These are phyloP conservation scores for Piaya cayana DNA, from an alignment of 2,113 vertebrate genomes.

Conservation along the genomic window DNA sequence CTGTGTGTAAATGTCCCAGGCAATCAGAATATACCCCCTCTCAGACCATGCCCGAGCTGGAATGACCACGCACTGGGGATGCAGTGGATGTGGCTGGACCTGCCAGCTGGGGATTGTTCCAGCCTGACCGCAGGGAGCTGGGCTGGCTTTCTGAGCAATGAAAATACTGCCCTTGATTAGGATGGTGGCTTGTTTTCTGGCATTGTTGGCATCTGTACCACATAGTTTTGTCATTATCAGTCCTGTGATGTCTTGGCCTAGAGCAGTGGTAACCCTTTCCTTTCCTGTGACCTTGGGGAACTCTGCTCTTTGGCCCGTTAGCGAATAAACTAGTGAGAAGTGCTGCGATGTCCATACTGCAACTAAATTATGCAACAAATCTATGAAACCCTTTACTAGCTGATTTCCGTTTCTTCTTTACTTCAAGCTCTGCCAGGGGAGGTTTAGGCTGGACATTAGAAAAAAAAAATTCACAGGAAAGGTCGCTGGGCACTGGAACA, in stretches of 20 bases:
- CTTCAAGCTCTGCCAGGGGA: no score
- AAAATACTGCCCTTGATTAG: slow-evolving; percentile 7
- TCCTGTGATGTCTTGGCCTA: neutral
- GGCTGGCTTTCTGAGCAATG: neutral
- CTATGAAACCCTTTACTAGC: neutral
- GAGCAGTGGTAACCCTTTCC: neutral
- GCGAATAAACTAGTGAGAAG: neutral
- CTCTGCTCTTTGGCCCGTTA: neutral
- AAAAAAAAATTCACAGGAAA: no score
- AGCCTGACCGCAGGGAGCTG: slow-evolving; percentile 22
- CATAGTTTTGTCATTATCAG: slow-evolving; percentile 10
- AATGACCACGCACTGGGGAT: neutral
- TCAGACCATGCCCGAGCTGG: neutral
- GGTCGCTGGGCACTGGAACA: no score
- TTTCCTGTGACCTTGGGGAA: neutral
- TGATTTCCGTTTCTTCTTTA: neutral
- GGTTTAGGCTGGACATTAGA: no score
- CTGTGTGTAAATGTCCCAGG: neutral
- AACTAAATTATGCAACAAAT: neutral
- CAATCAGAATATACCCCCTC: neutral
- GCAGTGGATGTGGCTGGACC: neutral
- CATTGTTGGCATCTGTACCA: neutral
- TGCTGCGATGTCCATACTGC: neutral
- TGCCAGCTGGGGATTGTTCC: slow-evolving; percentile 25
- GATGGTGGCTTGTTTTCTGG: neutral